Evolutionary conservation across 2,113 vertebrate genomes (phyloP).

Genomic region (Phalacrocorax carbo): DNA sequence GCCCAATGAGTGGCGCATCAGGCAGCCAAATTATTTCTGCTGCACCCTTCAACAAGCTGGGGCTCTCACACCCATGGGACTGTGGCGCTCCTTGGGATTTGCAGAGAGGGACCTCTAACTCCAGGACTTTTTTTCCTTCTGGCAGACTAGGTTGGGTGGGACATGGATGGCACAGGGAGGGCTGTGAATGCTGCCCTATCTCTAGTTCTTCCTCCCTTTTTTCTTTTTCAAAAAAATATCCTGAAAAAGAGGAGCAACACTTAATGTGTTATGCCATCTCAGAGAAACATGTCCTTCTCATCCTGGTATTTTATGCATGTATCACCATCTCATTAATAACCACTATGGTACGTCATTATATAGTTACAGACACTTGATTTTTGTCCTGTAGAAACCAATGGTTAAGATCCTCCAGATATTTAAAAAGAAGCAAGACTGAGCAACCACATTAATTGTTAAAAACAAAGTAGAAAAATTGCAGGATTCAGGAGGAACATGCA

Average conservation of each 20-base stretch:
- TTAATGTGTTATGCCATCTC: neutral
- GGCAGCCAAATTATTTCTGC: neutral
- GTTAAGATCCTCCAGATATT: neutral
- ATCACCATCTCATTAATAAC: neutral
- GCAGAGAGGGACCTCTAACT: neutral
- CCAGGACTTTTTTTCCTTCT: neutral
- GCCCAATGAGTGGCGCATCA: fast-evolving
- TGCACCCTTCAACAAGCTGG: neutral
- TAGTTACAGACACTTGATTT: neutral
- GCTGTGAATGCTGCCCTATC: neutral
- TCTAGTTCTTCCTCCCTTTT: neutral
- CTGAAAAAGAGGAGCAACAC: neutral
- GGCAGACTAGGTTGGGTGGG: neutral
- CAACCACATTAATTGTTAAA: neutral
- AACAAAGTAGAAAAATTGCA: neutral
- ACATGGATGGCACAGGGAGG: neutral
- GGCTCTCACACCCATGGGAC: fast-evolving
- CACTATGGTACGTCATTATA: neutral
- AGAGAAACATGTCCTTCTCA: neutral
- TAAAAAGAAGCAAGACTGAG: neutral
- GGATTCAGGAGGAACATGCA: neutral
- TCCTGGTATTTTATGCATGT: neutral
- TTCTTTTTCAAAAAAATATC: neutral
- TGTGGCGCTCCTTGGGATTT: fast-evolving
- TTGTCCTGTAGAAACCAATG: neutral